phyloP scores from a whole-genome alignment of 2,888 invertebrate species.

The Drosophila leonis region DNA sequence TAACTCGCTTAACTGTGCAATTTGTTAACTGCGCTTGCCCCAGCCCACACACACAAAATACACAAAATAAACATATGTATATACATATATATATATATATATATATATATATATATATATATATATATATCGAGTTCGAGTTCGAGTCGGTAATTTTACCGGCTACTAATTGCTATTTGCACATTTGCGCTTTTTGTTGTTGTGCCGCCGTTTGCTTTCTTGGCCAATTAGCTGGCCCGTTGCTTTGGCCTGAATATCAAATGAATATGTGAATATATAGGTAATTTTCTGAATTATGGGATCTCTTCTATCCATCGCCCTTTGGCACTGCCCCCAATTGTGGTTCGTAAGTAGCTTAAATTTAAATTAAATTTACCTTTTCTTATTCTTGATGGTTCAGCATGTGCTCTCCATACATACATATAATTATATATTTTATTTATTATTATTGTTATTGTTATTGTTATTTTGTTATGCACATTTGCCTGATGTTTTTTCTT shows the following conservation, averaged over 20 bases:
- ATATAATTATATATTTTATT: conserved; percentile 12
- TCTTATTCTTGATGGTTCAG: conserved; percentile 37
- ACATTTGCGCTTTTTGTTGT: conserved; percentile 51
- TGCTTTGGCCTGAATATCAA: conserved; percentile 65
- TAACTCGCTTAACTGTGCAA: conserved; percentile 63
- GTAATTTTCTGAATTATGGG: conserved; percentile 9
- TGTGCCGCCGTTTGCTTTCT: conserved; percentile 59
- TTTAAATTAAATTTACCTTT: conserved; percentile 51
- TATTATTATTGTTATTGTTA: conserved; percentile 37
- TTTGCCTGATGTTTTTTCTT: conserved; percentile 41
- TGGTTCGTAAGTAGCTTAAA: conserved; percentile 61
- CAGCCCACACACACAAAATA: conserved; percentile 33
- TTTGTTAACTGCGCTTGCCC: conserved; percentile 51
- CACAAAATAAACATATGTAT: conserved; percentile 1
- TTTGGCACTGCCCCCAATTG: conserved; percentile 31
- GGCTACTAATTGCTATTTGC: conserved; percentile 65
- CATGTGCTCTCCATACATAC: conserved; percentile 41
- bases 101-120: background rate
- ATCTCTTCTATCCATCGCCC: conserved; percentile 32
- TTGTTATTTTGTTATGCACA: conserved; percentile 55
- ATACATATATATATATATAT: conserved; percentile 6
- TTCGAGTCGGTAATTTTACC: conserved; percentile 38
- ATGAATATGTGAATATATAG: background rate
- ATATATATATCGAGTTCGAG: conserved; percentile 24
- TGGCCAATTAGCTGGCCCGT: conserved; percentile 63